Evolutionary conservation across 2,888 invertebrate species (phyloP).

Genomic region (Electrophaes corylata): DNA sequence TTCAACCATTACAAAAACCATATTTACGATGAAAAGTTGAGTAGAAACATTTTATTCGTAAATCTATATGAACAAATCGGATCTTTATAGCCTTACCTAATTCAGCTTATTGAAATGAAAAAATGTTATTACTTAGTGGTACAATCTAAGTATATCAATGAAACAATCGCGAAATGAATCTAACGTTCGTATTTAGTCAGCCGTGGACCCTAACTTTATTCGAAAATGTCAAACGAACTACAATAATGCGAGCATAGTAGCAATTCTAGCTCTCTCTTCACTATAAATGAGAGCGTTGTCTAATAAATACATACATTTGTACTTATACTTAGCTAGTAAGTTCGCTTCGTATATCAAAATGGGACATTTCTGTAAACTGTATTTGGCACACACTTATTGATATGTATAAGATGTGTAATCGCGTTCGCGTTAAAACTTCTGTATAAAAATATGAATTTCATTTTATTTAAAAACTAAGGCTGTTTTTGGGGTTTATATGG

Average conservation of each 20-base stretch:
- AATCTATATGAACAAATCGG: neutral
- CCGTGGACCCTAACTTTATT: constrained; percentile 14
- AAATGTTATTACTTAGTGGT: too few species aligned
- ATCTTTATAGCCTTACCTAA: neutral
- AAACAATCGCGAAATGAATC: constrained; percentile 1
- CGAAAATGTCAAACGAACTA: constrained; percentile 17
- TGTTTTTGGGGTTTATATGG: constrained; percentile 35
- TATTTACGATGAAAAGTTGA: neutral
- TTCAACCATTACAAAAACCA: neutral
- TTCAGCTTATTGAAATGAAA: constrained; percentile 2
- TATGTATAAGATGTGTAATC: constrained; percentile 59
- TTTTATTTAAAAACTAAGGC: constrained; percentile 31
- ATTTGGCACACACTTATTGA: constrained; percentile 74
- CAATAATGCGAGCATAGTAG: constrained; percentile 17
- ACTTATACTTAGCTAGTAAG: constrained; percentile 37
- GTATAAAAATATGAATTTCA: constrained; percentile 54
- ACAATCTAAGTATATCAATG: constrained; percentile 2
- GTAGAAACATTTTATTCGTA: neutral
- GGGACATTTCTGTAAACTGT: constrained; percentile 58
- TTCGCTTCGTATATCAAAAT: constrained; percentile 51
- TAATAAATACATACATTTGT: constrained; percentile 41
- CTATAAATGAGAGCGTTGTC: constrained; percentile 30
- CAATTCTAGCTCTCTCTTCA: constrained; percentile 26
- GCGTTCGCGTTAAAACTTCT: constrained; percentile 42
- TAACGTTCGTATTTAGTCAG: neutral